These are phyloP conservation scores for Amitus sp. DNA, from an alignment of 2,888 invertebrate species.

Conservation along the genomic window DNA sequence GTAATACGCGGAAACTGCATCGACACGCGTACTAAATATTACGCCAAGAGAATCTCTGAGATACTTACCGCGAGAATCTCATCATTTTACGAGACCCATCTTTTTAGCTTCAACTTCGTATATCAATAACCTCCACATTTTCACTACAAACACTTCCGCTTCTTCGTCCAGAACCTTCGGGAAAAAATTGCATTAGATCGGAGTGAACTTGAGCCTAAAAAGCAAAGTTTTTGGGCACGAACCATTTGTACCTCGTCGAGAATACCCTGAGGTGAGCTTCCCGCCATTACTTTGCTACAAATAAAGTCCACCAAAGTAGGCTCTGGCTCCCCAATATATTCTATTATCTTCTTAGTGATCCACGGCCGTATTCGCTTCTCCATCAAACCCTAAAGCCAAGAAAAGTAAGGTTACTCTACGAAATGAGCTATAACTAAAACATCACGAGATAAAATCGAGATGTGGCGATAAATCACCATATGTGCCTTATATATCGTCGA, in stretches of 20 bases:
- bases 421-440: not conserved
- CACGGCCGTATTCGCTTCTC: constrained; percentile 97
- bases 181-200: constrained; percentile 1
- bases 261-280: constrained; percentile 92
- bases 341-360: constrained; percentile 99
- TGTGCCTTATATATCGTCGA: too few species aligned
- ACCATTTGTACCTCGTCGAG: constrained; percentile 99
- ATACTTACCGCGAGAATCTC: constrained; percentile 51
- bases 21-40: constrained; percentile 51
- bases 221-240: constrained; percentile 45
- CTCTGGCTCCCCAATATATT: constrained; percentile 99
- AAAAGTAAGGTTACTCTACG: not conserved
- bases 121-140: constrained; percentile 99
- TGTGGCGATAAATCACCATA: too few species aligned
- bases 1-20: constrained; percentile 38
- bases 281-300: constrained; percentile 96
- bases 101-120: constrained; percentile 99
- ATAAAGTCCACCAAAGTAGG: constrained; percentile 99
- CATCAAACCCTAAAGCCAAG: constrained; percentile 81
- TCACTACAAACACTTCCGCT: constrained; percentile 99
- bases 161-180: constrained; percentile 97
- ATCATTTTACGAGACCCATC: constrained; percentile 84
- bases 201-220: not conserved
- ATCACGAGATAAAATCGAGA: too few species aligned
- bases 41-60: constrained; percentile 52